Percentiles rank a stretch among this genome's conserved stretches.
Evolutionary conservation across 2,113 vertebrate genomes (phyloP).

Genomic region (Daphoenositta chrysoptera): DNA sequence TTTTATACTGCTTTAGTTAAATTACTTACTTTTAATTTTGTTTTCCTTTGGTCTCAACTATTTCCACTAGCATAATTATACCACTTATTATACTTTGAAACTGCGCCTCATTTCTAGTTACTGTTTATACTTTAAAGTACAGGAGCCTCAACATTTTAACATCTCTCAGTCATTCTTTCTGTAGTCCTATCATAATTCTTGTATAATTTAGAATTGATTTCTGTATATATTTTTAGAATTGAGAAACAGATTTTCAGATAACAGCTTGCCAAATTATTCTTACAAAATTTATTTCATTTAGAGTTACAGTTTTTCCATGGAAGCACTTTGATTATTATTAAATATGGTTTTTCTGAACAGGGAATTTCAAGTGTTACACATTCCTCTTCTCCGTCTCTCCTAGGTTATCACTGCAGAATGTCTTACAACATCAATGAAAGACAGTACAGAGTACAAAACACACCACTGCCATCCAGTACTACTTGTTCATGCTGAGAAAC

Average conservation of each 20-base stretch:
- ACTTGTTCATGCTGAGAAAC: constrained; percentile 81
- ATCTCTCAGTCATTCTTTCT: neutral
- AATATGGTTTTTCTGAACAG: constrained; percentile 20
- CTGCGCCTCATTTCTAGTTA: neutral
- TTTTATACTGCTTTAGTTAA: neutral
- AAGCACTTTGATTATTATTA: constrained; percentile 12
- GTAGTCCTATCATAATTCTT: neutral
- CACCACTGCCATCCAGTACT: constrained; percentile 69
- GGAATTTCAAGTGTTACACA: constrained; percentile 40
- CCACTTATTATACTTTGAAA: neutral
- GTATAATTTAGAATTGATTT: neutral
- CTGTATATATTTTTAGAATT: neutral
- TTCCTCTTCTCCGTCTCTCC: constrained; percentile 57
- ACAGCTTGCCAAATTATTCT: neutral
- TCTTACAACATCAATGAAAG: constrained; percentile 65
- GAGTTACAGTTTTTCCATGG: neutral
- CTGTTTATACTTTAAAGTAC: neutral
- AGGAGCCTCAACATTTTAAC: neutral
- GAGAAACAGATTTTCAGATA: constrained; percentile 8
- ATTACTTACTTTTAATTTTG: neutral
- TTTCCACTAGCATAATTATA: neutral
- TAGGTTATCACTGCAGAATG: constrained; percentile 50
- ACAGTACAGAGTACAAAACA: constrained; percentile 75
- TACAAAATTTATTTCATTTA: neutral
- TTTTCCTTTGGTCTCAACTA: neutral